Percentiles rank a stretch among this genome's conserved stretches.
Evolutionary conservation across 2,797 vertebrate genomes (phyloP).

Genomic region (Pseudocheirus occidentalis): DNA sequence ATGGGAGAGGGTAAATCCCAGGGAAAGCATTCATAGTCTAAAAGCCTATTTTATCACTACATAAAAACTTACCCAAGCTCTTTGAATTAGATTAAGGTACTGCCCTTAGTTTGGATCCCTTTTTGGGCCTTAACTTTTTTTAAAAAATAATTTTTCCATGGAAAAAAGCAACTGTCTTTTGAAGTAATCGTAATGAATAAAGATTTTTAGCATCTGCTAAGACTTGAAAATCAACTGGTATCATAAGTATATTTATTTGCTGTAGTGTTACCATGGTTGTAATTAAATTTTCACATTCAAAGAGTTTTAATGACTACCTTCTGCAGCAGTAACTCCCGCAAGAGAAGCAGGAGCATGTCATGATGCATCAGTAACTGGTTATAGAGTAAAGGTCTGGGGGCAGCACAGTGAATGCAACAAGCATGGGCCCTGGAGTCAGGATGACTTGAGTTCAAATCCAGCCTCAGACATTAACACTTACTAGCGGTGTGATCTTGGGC

Average conservation of each 20-base stretch:
- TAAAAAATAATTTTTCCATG: constrained; percentile 10
- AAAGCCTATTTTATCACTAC: constrained; percentile 33
- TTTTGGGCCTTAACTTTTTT: constrained; percentile 1
- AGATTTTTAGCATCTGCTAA: not conserved
- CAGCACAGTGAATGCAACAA: no score
- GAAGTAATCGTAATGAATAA: not conserved
- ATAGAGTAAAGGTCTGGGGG: not conserved
- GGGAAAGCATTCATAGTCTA: constrained; percentile 25
- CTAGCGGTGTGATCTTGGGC: no score
- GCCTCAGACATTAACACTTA: no score
- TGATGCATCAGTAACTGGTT: not conserved
- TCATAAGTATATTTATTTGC: not conserved
- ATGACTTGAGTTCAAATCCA: no score
- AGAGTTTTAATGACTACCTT: not conserved
- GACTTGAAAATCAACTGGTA: constrained; percentile 1
- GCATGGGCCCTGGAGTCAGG: no score
- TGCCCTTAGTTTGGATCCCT: constrained; percentile 40
- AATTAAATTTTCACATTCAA: constrained; percentile 8
- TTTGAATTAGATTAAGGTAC: not conserved
- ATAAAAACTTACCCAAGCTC: constrained; percentile 15
- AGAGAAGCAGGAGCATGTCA: not conserved
- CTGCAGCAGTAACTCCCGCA: not conserved
- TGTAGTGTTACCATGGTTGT: not conserved
- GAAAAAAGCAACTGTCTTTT: not conserved
- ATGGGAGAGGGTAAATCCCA: constrained; percentile 12